Evolutionary conservation across 2,113 vertebrate genomes (phyloP).

Genomic region (Tyto alba): DNA sequence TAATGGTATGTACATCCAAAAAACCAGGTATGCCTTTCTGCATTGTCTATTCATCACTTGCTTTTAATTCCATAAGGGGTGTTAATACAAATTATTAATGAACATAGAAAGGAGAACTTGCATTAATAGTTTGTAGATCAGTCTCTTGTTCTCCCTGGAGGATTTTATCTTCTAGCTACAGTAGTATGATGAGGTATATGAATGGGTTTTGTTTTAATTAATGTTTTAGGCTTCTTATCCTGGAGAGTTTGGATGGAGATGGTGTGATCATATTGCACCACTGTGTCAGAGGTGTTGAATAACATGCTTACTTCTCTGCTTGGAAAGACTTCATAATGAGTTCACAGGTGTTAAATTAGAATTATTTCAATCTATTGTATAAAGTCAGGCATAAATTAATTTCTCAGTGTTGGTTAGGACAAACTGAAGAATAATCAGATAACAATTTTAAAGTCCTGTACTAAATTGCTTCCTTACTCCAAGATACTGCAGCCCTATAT

Average conservation of each 20-base stretch:
- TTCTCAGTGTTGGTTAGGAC: slow-evolving; percentile 3
- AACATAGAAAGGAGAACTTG: background rate
- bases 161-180: slow-evolving; percentile 31
- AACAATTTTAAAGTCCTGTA: background rate
- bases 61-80: background rate
- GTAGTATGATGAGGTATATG: background rate
- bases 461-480: background rate
- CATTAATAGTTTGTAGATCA: slow-evolving; percentile 9
- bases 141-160: background rate
- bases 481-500: background rate
- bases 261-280: background rate
- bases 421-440: slow-evolving; percentile 34
- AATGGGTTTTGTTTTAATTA: slow-evolving; percentile 39
- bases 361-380: slow-evolving; percentile 38
- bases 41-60: background rate
- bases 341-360: slow-evolving; percentile 62
- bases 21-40: background rate
- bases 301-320: slow-evolving; percentile 50
- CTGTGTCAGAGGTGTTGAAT: slow-evolving; percentile 35
- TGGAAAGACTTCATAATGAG: slow-evolving; percentile 41
- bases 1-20: background rate
- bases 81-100: background rate
- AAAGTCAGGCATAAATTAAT: slow-evolving; percentile 29
- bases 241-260: background rate
- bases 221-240: background rate